Evolutionary conservation across 1,140 invertebrate genomes (phyloP).

Genomic region (Drosophila kepulauana): DNA sequence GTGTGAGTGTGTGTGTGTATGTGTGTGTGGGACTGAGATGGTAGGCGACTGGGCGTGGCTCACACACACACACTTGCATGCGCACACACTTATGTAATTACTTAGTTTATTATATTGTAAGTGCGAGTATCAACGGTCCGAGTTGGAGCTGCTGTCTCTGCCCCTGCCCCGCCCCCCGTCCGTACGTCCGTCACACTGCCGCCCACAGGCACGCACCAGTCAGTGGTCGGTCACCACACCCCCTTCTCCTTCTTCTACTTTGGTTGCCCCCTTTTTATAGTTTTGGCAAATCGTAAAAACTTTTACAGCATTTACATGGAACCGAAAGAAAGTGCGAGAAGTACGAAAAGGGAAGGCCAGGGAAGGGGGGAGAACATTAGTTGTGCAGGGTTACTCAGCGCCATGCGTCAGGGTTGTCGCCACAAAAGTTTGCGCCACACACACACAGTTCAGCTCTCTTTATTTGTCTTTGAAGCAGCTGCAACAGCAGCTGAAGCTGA

Average conservation of each 20-base stretch:
- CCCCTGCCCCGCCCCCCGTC: neutral
- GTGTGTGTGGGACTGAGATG: conserved; percentile 28
- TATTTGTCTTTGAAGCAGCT: conserved; percentile 71
- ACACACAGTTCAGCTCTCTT: conserved; percentile 53
- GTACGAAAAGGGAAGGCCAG: neutral
- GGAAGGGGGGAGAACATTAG: neutral
- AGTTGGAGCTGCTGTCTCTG: conserved; percentile 22
- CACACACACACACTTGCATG: conserved; percentile 28
- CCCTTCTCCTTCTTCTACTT: neutral
- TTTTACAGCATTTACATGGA: conserved; percentile 81
- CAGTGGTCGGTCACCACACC: conserved; percentile 19
- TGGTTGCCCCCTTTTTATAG: conserved; percentile 64
- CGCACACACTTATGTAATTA: conserved; percentile 68
- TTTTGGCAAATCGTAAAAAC: conserved; percentile 82
- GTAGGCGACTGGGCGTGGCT: too few relatives aligned
- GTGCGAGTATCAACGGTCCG: conserved; percentile 56
- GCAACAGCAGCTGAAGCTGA: neutral
- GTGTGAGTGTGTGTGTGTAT: conserved; percentile 52
- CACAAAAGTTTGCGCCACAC: conserved; percentile 63
- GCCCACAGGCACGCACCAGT: conserved; percentile 35
- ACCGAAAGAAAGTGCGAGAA: conserved; percentile 21
- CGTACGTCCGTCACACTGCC: neutral
- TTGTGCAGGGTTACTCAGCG: conserved; percentile 39
- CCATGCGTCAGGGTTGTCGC: conserved; percentile 67
- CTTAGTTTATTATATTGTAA: conserved; percentile 82